A percentile compares a stretch with the other conserved stretches of the same genome.
phyloP scores from a whole-genome alignment of 1,140 invertebrate species.

The Drosophila nannoptera region DNA sequence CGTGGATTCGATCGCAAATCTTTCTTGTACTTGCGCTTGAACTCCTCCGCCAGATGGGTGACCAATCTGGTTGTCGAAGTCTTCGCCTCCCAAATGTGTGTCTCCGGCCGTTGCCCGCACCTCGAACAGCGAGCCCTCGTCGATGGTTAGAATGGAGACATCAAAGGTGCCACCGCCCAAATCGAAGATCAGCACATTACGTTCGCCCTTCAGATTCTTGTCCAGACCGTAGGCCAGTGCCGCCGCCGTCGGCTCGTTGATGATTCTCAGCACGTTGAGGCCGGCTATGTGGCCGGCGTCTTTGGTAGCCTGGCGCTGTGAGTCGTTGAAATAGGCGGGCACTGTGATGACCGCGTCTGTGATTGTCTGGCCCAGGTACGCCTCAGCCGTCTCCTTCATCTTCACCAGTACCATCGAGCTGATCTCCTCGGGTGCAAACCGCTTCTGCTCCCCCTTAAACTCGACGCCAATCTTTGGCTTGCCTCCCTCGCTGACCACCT shows the following conservation, averaged over 20 bases:
- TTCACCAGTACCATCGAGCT: constrained; percentile 88
- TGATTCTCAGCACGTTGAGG: constrained; percentile 85
- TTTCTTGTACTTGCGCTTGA: constrained; percentile 91
- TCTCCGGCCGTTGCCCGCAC: constrained; percentile 89
- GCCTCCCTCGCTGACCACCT: constrained; percentile 83
- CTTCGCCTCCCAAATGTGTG: constrained; percentile 87
- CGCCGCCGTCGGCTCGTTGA: constrained; percentile 87
- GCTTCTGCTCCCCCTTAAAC: constrained; percentile 87
- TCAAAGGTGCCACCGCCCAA: constrained; percentile 89
- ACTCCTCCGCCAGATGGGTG: constrained; percentile 87
- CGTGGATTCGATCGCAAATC: constrained; percentile 87
- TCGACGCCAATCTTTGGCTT: constrained; percentile 87
- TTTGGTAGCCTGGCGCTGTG: constrained; percentile 84
- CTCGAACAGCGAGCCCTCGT: constrained; percentile 89
- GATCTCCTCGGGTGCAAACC: constrained; percentile 88
- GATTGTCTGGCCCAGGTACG: constrained; percentile 86
- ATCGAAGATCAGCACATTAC: constrained; percentile 87
- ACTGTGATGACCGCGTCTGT: constrained; percentile 83
- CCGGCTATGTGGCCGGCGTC: constrained; percentile 85
- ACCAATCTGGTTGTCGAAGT: constrained; percentile 91
- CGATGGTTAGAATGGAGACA: constrained; percentile 92
- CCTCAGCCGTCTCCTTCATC: constrained; percentile 85
- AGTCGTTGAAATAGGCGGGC: constrained; percentile 84
- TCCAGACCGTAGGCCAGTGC: constrained; percentile 88
- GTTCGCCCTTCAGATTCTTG: constrained; percentile 87